These are phyloP conservation scores for Fregata magnificens DNA, from an alignment of 2,113 vertebrate genomes.

Conservation along the genomic window DNA sequence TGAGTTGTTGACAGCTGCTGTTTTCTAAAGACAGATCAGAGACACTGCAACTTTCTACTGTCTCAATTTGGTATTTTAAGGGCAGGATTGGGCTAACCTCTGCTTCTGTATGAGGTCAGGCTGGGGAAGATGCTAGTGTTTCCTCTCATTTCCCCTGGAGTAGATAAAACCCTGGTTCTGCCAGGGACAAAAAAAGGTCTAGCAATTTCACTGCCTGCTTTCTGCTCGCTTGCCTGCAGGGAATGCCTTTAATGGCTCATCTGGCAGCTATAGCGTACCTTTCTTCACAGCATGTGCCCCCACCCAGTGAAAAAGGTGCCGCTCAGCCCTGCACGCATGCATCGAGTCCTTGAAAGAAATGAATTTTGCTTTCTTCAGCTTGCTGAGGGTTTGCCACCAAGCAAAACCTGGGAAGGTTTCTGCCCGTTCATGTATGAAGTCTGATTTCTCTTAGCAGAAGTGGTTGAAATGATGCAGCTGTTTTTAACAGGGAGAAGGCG, in stretches of 20 bases:
- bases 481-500: background rate
- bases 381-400: background rate
- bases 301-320: background rate
- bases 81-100: background rate
- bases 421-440: background rate
- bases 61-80: background rate
- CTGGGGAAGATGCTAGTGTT: background rate
- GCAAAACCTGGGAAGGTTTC: background rate
- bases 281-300: background rate
- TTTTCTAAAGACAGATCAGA: background rate
- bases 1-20: background rate
- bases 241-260: background rate
- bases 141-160: background rate
- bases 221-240: background rate
- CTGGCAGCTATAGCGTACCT: background rate
- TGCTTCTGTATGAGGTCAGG: background rate
- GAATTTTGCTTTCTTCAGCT: background rate
- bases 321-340: background rate
- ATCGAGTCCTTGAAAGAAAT: background rate
- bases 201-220: background rate
- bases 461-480: background rate
- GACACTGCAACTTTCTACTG: background rate
- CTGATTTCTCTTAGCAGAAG: background rate
- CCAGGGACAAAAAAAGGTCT: background rate
- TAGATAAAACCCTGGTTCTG: background rate